These are phyloP conservation scores for Delichon dasypus DNA, from an alignment of 2,797 vertebrate species.

Conservation along the genomic window DNA sequence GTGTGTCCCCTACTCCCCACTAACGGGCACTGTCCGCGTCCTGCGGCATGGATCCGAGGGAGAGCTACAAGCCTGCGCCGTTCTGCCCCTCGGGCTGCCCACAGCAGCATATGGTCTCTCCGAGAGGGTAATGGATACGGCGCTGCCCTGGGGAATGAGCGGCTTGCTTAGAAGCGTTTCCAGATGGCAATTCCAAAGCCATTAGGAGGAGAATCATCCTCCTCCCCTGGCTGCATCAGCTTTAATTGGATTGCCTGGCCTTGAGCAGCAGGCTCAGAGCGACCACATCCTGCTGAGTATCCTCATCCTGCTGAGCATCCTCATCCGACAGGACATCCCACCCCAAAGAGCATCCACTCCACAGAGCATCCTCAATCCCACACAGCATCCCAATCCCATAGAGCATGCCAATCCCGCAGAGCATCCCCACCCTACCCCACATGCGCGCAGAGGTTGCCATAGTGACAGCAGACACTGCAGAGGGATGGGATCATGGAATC, in stretches of 20 bases:
- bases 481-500: not conserved
- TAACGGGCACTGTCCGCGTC: fast-evolving
- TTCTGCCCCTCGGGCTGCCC: not conserved
- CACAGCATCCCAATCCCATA: fast-evolving
- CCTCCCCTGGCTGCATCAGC: not conserved
- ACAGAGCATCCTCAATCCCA: not conserved
- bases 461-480: not conserved
- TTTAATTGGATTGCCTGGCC: not conserved
- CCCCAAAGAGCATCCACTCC: fast-evolving
- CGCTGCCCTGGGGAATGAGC: fast-evolving
- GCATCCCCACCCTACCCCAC: not conserved
- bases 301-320: not conserved
- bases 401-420: fast-evolving
- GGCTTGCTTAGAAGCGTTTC: fast-evolving
- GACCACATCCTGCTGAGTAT: not conserved
- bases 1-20: fast-evolving
- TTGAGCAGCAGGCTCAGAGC: fast-evolving
- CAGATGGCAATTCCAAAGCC: not conserved
- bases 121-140: not conserved
- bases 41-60: fast-evolving
- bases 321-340: not conserved
- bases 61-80: not conserved
- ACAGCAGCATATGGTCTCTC: fast-evolving
- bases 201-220: not conserved
- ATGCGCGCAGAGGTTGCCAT: not conserved